Evolutionary conservation across 2,888 invertebrate species (phyloP).

Genomic region (Drosophila demipolita): DNA sequence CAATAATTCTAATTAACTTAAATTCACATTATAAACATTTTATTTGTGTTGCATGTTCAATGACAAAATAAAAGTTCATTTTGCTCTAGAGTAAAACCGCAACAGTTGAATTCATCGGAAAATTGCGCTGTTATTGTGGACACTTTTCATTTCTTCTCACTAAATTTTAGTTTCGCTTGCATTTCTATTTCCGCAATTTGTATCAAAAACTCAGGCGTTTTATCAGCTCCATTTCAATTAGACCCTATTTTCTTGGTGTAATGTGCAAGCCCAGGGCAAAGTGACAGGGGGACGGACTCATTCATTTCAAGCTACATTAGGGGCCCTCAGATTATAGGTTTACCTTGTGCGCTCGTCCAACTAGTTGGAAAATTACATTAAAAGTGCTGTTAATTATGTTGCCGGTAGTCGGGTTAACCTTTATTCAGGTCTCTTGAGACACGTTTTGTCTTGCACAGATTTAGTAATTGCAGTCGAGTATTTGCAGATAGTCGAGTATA

Average conservation of each 20-base stretch:
- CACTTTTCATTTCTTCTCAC: slow-evolving; percentile 35
- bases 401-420: slow-evolving; percentile 23
- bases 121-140: slow-evolving; percentile 28
- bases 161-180: slow-evolving; percentile 37
- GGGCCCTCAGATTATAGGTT: slow-evolving; percentile 15
- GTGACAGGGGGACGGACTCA: slow-evolving; percentile 31
- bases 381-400: slow-evolving; percentile 15
- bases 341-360: slow-evolving; percentile 18
- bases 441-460: slow-evolving; percentile 5
- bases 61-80: neutral
- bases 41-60: neutral
- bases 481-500: neutral
- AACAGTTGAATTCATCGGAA: slow-evolving; percentile 26
- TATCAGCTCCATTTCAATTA: slow-evolving; percentile 28
- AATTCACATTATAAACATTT: neutral
- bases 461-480: slow-evolving; percentile 16
- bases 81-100: slow-evolving; percentile 10
- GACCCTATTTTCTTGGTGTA: slow-evolving; percentile 43
- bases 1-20: neutral
- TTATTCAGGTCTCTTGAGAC: slow-evolving; percentile 1
- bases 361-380: slow-evolving; percentile 21
- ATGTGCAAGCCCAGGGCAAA: slow-evolving; percentile 28
- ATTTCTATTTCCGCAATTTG: slow-evolving; percentile 35
- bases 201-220: slow-evolving; percentile 33
- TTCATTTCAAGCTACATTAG: slow-evolving; percentile 49